Evolutionary conservation across 2,888 invertebrate genomes (phyloP).

Genomic region (Aphrophora alni): DNA sequence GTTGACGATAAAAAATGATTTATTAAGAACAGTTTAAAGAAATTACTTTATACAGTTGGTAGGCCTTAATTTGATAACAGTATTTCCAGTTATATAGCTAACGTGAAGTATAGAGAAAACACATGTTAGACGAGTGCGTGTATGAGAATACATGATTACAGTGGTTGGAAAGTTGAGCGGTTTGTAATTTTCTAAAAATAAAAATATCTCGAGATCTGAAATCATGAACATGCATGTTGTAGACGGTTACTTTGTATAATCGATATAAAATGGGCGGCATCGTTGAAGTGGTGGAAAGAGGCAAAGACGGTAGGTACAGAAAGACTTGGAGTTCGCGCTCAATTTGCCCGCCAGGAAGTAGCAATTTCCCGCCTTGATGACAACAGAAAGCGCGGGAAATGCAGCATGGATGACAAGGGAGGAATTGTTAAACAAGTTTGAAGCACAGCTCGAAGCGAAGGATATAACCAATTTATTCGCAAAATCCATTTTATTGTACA

Average conservation of each 20-base stretch:
- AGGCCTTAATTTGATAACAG: background rate
- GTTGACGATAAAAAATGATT: background rate
- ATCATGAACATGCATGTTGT: background rate
- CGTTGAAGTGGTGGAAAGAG: background rate
- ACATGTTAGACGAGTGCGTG: no score
- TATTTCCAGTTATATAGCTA: no score
- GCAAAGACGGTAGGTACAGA: no score
- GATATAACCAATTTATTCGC: background rate
- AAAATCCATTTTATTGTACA: background rate
- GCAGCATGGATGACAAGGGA: background rate
- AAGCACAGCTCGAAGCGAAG: background rate
- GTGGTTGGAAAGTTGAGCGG: background rate
- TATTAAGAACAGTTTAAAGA: background rate
- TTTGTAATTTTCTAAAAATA: background rate
- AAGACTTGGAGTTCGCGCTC: background rate
- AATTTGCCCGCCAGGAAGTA: background rate
- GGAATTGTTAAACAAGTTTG: background rate
- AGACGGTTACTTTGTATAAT: background rate
- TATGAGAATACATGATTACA: background rate
- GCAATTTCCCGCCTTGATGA: constrained; percentile 6
- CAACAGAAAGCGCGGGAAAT: constrained; percentile 1
- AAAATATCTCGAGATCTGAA: background rate
- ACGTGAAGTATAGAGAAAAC: no score
- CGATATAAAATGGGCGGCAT: background rate
- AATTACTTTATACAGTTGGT: background rate